Base-by-base conservation (phyloP, 2,888 invertebrate genomes). In the Lepetodrilus schrolli region DNA sequence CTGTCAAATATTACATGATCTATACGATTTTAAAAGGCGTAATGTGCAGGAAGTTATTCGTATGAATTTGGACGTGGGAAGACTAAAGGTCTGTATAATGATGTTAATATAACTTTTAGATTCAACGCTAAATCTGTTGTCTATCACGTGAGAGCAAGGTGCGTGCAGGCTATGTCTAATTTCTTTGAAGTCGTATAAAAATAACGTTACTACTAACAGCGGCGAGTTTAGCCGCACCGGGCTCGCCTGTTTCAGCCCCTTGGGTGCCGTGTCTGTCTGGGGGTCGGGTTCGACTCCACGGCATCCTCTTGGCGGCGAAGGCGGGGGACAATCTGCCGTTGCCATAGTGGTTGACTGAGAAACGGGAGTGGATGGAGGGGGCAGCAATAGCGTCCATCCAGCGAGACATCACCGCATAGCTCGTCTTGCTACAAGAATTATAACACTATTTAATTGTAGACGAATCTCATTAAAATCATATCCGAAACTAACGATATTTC, bases 401-500 rank as follows among this genome's bases (percentile, higher is more conserved):
- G 65, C 82, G 82, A 43, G 83, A 83, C 83, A 83, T 83, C 43
- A 80, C 68, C 3, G 81, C 75, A 73, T 83, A 83, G 50, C 81
- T 83, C 1, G 83, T 83, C 66, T 82, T 83, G 70, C 58, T 58
- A 17, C 51, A 51, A 48, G n/a, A n/a, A n/a, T n/a, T n/a, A n/a
- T n/a, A n/a, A n/a, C n/a, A n/a, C n/a, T n/a, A n/a, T n/a, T n/a
- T n/a, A n/a, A n/a, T n/a, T n/a, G n/a, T n/a, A n/a, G n/a, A n/a
- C n/a, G n/a, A n/a, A n/a, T n/a, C n/a, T n/a, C n/a, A n/a, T n/a
- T n/a, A n/a, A n/a, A n/a, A n/a, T n/a, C n/a, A n/a, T n/a, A n/a
- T n/a, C n/a, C n/a, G n/a, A n/a, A n/a, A n/a, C n/a, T n/a, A n/a
- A n/a, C n/a, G n/a, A n/a, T n/a, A n/a, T n/a, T n/a, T n/a, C n/a